These are phyloP conservation scores for Noctilio leporinus DNA, from an alignment of 2,113 vertebrate genomes.

Conservation along the genomic window DNA sequence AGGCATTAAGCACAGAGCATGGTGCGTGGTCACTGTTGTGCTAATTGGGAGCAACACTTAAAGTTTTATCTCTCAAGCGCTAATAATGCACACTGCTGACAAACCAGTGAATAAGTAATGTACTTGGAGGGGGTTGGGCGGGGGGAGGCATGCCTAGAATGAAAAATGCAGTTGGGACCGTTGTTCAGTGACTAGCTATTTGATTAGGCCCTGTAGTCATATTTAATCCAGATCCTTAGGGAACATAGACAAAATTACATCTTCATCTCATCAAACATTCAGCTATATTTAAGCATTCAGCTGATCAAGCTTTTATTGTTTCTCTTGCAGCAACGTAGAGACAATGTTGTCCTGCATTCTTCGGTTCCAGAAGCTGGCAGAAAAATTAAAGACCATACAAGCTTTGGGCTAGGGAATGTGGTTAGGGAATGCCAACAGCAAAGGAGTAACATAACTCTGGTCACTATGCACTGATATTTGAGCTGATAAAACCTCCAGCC, in stretches of 20 bases:
- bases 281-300: conserved; percentile 89
- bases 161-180: conserved; percentile 88
- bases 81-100: conserved; percentile 98
- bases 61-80: conserved; percentile 99
- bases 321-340: conserved; percentile 83
- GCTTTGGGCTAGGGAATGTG: background rate
- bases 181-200: conserved; percentile 87
- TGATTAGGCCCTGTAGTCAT: conserved; percentile 92
- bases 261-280: conserved; percentile 98
- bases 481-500: conserved; percentile 9
- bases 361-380: conserved; percentile 68
- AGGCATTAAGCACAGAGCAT: conserved; percentile 93
- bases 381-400: conserved; percentile 63
- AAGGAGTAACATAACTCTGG: background rate
- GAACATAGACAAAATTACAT: conserved; percentile 90
- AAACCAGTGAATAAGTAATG: conserved; percentile 95
- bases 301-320: conserved; percentile 90
- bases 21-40: conserved; percentile 96
- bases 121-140: conserved; percentile 72
- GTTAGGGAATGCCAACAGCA: background rate
- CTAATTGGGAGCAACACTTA: conserved; percentile 99
- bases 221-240: conserved; percentile 92
- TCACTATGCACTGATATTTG: background rate
- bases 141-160: conserved; percentile 84
- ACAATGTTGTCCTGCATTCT: conserved; percentile 81